These are phyloP conservation scores for Bicyclus anynana DNA, from an alignment of 1,140 invertebrate species.

Conservation along the genomic window DNA sequence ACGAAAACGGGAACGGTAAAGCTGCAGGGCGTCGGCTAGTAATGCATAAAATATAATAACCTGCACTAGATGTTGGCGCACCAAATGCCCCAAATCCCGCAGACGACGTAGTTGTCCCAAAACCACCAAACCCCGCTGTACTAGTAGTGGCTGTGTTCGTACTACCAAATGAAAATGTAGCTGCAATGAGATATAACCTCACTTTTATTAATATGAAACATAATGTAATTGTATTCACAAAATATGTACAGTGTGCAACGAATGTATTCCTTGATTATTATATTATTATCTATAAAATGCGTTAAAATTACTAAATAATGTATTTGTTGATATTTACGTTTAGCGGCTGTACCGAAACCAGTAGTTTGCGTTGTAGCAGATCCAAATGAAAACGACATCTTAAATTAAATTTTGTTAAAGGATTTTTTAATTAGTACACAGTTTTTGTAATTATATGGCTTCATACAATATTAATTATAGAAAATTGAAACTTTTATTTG, in stretches of 20 bases:
- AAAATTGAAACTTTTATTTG: too few species aligned
- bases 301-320: neutral
- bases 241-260: too few species aligned
- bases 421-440: too few species aligned
- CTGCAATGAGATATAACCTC: slow-evolving; percentile 30
- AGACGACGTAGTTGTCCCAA: slow-evolving; percentile 74
- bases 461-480: too few species aligned
- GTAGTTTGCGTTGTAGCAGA: slow-evolving; percentile 50
- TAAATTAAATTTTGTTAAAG: neutral
- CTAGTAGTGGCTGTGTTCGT: slow-evolving; percentile 56
- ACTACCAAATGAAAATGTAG: slow-evolving; percentile 60
- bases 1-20: too few species aligned
- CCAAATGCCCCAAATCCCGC: slow-evolving; percentile 79
- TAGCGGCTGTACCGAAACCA: slow-evolving; percentile 57
- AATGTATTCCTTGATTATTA: neutral
- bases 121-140: slow-evolving; percentile 78
- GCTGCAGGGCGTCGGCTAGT: too few species aligned
- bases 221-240: too few species aligned
- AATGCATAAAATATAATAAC: slow-evolving; percentile 32
- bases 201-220: too few species aligned
- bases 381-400: slow-evolving; percentile 63
- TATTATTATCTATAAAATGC: too few species aligned
- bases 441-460: too few species aligned
- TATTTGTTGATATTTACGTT: slow-evolving; percentile 46
- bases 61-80: slow-evolving; percentile 51